phyloP scores from a whole-genome alignment of 2,888 invertebrate species.

The Camptogramma bilineatum region DNA sequence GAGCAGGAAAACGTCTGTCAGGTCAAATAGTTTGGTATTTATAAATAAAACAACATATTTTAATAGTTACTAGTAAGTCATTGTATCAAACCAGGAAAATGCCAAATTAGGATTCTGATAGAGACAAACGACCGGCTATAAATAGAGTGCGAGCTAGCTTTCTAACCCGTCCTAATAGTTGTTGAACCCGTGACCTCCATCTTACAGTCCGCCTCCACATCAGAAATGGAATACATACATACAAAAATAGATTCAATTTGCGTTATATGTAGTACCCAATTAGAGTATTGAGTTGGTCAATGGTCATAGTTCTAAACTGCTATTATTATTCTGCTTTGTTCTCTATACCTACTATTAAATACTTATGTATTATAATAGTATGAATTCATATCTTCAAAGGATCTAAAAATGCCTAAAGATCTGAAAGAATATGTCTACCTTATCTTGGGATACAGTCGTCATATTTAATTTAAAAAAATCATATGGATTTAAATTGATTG shows the following conservation, averaged over 20 bases:
- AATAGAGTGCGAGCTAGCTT: slow-evolving; percentile 16
- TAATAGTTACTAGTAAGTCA: not conserved
- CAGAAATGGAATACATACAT: slow-evolving; percentile 9
- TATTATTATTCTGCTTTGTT: no score
- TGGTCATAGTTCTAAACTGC: not conserved
- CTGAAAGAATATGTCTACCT: no score
- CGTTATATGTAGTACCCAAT: not conserved
- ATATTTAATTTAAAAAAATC: no score
- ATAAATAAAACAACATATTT: no score
- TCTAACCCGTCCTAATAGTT: slow-evolving; percentile 26
- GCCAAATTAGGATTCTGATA: slow-evolving; percentile 6
- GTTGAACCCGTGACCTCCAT: slow-evolving; percentile 25
- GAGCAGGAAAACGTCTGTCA: not conserved
- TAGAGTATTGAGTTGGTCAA: not conserved
- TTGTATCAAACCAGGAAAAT: slow-evolving; percentile 4
- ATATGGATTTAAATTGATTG: no score
- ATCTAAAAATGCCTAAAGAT: no score
- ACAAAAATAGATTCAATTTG: slow-evolving; percentile 1
- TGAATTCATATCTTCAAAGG: no score
- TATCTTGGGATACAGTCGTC: no score
- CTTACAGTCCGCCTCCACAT: slow-evolving; percentile 5
- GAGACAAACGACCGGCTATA: slow-evolving; percentile 1
- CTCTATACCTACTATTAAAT: no score
- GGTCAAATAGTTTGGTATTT: no score
- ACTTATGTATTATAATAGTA: no score